Evolutionary conservation across 2,888 invertebrate species (phyloP), one percentile per base, ranked within the genome.

Genomic region (Eilema griseolum): DNA sequence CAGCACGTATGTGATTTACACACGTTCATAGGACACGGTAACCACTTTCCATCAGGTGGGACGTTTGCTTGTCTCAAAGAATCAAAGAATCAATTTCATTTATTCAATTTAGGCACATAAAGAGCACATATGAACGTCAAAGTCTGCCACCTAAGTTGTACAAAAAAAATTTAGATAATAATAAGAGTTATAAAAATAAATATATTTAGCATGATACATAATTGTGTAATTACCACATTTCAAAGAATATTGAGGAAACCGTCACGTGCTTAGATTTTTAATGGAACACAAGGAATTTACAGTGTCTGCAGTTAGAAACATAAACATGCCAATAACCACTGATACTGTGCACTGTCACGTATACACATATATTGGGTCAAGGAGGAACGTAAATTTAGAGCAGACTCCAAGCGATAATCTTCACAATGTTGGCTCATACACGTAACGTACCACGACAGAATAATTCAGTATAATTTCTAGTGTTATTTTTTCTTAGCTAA

Each of bases 271-370:
- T 69, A 70, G 37, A 74, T 56, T 62, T 66, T 63, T 66, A 83
- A 76, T 78, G 74, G 79, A 76, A 75, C 81, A 76, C 65, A 60
- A 75, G 62, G 75, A 81, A 80, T 83, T 82, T 80, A 73, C 76
- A 78, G 72, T 69, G 77, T 70, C 69, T 74, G 78, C 76, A 84
- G 79, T 75, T 76, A 74, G 79, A 75, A 77, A 82, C 75, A 82
- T 86, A 83, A 86, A 85, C 81, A 84, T 85, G 85, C 82, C 86
- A 88, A 88, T 88, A 85, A 74, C 77, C 70, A 74, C 76, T 71
- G 81, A 79, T 70, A 80, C 75, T 81, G 79, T 79, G 76, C 71
- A 81, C 75, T 78, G 79, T 80, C 76, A 72, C 77, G 71, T 76
- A 71, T 72, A 70, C 75, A 41, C 60, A 70, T 61, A 73, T 85